A percentile compares a stretch with the other conserved stretches of the same genome.
Conservation (phyloP, 2,797 vertebrate species). For the Eutrigla gurnardus region DNA sequence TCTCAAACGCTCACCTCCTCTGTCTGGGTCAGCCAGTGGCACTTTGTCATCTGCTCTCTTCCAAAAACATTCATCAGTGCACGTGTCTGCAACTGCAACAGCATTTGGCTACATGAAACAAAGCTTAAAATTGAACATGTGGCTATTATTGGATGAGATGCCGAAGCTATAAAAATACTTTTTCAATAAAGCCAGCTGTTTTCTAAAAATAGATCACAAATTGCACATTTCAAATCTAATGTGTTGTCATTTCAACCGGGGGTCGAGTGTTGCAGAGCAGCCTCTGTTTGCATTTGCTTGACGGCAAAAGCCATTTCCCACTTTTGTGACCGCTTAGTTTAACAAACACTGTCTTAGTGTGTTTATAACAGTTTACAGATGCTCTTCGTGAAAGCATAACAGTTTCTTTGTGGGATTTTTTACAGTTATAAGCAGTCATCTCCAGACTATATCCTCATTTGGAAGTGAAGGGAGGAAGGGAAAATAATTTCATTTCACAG, state of each 20-base stretch:
- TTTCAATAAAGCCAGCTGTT: not conserved
- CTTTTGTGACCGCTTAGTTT: conserved; percentile 57
- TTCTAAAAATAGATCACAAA: not conserved
- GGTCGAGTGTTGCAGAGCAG: not conserved
- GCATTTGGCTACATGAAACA: conserved; percentile 5
- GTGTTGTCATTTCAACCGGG: not conserved
- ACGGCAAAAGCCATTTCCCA: conserved; percentile 47
- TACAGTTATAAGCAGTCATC: conserved; percentile 31
- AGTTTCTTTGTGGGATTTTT: conserved; percentile 42
- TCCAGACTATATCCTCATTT: conserved; percentile 31
- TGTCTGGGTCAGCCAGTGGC: conserved; percentile 46
- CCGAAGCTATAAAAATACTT: not conserved
- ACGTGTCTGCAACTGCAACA: conserved; percentile 11
- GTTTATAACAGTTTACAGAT: conserved; percentile 52
- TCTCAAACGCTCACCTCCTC: conserved; percentile 41
- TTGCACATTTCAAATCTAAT: not conserved
- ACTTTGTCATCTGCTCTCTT: conserved; percentile 46
- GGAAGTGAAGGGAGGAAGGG: not conserved
- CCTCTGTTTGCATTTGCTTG: conserved; percentile 39
- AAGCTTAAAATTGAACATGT: conserved; percentile 17
- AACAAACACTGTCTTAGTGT: conserved; percentile 56
- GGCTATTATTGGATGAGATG: not conserved
- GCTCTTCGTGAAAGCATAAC: conserved; percentile 39
- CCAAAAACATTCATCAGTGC: conserved; percentile 28
- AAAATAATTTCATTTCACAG: conserved; percentile 3